Evolutionary conservation across 2,888 invertebrate species (phyloP).

Genomic region (Beris chalybata): DNA sequence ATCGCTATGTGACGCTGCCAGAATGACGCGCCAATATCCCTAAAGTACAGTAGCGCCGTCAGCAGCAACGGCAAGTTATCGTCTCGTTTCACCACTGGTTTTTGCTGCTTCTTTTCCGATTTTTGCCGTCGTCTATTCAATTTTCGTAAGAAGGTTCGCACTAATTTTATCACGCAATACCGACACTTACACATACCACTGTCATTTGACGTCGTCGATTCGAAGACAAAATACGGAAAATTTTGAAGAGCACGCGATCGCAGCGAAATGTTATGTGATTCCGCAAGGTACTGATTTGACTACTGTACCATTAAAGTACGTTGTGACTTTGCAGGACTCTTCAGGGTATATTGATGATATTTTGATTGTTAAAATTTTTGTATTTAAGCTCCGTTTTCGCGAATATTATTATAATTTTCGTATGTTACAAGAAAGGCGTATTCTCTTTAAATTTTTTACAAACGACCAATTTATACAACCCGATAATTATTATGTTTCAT

Average conservation of each 20-base stretch:
- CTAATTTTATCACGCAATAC: slow-evolving; percentile 15
- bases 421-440: neutral
- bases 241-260: too few species aligned
- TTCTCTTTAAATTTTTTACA: too few species aligned
- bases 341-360: too few species aligned
- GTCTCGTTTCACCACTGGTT: slow-evolving; percentile 23
- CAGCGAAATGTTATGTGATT: too few species aligned
- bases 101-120: slow-evolving; percentile 27
- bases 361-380: neutral
- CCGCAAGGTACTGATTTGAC: too few species aligned
- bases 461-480: too few species aligned
- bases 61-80: slow-evolving; percentile 27
- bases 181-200: slow-evolving; percentile 42
- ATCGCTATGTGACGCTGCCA: slow-evolving; percentile 55
- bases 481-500: neutral
- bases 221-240: too few species aligned
- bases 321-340: too few species aligned
- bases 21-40: slow-evolving; percentile 51
- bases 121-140: slow-evolving; percentile 18
- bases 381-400: neutral
- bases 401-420: neutral
- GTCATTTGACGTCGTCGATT: slow-evolving; percentile 36
- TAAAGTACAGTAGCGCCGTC: slow-evolving; percentile 32
- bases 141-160: slow-evolving; percentile 15
- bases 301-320: too few species aligned